These are phyloP conservation scores for Aricia artaxerxes DNA, from an alignment of 2,888 invertebrate genomes.

Conservation along the genomic window DNA sequence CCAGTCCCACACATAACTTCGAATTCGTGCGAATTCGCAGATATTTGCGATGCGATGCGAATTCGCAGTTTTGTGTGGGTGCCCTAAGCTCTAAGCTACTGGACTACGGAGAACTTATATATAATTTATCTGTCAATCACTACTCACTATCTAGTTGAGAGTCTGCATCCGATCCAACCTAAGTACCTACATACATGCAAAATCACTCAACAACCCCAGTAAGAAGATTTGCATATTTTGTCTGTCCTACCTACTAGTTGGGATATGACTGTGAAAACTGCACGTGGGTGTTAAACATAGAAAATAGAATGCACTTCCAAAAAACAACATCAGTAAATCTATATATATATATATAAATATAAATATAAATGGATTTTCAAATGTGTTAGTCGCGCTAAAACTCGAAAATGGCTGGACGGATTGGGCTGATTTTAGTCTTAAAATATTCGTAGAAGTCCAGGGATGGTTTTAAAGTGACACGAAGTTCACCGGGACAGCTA, in stretches of 20 bases:
- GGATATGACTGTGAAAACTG: neutral
- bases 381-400: no score
- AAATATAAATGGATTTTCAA: no score
- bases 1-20: no score
- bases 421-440: no score
- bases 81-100: neutral
- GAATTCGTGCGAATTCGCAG: no score
- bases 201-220: slow-evolving; percentile 6
- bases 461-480: no score
- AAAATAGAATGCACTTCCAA: neutral
- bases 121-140: neutral
- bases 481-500: no score
- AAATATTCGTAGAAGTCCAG: no score
- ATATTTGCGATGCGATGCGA: no score
- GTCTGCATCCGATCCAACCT: neutral
- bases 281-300: neutral
- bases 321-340: neutral
- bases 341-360: no score
- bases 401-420: no score
- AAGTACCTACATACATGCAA: neutral
- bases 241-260: neutral
- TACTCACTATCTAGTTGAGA: neutral
- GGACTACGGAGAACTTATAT: neutral
- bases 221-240: slow-evolving; percentile 9
- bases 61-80: no score